Percentiles rank a stretch among this genome's conserved stretches.
Conservation (phyloP, 2,797 vertebrate genomes). For the Gambelia wislizenii region DNA sequence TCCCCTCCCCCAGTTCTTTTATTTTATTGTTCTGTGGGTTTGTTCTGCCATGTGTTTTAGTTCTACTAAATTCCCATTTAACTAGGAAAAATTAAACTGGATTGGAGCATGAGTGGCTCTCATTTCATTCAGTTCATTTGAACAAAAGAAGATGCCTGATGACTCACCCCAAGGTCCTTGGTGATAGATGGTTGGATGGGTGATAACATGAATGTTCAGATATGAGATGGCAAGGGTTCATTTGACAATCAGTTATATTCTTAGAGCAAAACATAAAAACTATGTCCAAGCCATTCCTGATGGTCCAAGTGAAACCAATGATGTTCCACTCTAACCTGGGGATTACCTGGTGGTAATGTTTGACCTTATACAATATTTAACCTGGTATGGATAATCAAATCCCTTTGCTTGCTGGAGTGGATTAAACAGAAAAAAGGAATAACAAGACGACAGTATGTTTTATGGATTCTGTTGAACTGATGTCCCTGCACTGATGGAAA, state of each 20-base stretch:
- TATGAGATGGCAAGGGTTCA: not conserved
- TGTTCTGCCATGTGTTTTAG: not conserved
- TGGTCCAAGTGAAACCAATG: constrained; percentile 8
- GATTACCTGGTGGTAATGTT: not conserved
- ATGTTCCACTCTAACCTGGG: not conserved
- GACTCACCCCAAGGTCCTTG: not conserved
- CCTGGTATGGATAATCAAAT: not conserved
- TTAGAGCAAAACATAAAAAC: constrained; percentile 2
- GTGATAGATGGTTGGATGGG: not conserved
- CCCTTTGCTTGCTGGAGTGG: not conserved
- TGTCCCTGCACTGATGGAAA: not conserved
- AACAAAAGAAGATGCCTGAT: not conserved
- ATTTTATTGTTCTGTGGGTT: not conserved
- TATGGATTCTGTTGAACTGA: not conserved
- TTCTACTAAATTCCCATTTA: not conserved
- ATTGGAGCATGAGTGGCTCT: not conserved
- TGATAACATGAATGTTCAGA: not conserved
- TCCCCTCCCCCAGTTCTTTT: not conserved
- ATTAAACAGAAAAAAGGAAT: not conserved
- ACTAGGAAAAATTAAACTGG: not conserved
- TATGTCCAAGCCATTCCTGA: not conserved
- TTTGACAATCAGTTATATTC: not conserved
- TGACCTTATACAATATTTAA: not conserved
- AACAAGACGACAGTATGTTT: not conserved
- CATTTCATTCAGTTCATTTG: not conserved